Evolutionary conservation across 2,797 vertebrate genomes (phyloP), one percentile per base, ranked within the genome.

Genomic region (Eupleurogrammus muticus): DNA sequence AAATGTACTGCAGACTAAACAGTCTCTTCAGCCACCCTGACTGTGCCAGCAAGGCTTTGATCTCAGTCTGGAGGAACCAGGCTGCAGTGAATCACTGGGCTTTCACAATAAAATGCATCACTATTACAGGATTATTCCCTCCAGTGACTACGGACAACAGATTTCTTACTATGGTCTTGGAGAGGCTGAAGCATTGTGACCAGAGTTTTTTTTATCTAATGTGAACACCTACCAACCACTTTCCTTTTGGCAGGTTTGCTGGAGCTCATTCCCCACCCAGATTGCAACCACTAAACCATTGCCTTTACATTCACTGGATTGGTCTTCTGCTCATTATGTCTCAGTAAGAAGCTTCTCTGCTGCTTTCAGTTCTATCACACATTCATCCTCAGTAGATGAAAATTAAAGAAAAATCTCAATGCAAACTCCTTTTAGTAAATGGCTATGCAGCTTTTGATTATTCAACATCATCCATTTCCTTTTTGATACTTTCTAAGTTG

Each of bases 11-110:
- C 28, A 77, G 89, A 68, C 64, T 60, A 68, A 87, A 87, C 73
- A 82, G 63, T 82, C 64, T 84, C 70, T 51, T 66, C 68, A 65
- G 68, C 70, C 58, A 81, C 75, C 58, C 69, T 12, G 32, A 46
- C 77, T 60, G 70, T 82, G 86, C 77, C 83, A 84, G 58, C 46
- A 19, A 40, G 44, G 83, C 80, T 85, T 85, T 77, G 70, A 84
- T 80, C 68, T 80, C 84, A 69, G 85, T 83, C 81, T 89, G 82
- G 79, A 80, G 76, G 66, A 84, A 85, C 71, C 49, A 70, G 81
- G 85, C 64, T 77, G 54, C 70, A 72, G 66, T 91, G 90, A 91
- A 85, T 92, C 89, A 89, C 77, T 9, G 80, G 87, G 69, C 70
- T 90, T 88, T 83, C 77, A 85, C 81, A 65, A 71, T 63, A 70